Evolutionary conservation across 2,888 invertebrate genomes (phyloP), one percentile per base, ranked within the genome.

Genomic region (Galerucella calmariensis): DNA sequence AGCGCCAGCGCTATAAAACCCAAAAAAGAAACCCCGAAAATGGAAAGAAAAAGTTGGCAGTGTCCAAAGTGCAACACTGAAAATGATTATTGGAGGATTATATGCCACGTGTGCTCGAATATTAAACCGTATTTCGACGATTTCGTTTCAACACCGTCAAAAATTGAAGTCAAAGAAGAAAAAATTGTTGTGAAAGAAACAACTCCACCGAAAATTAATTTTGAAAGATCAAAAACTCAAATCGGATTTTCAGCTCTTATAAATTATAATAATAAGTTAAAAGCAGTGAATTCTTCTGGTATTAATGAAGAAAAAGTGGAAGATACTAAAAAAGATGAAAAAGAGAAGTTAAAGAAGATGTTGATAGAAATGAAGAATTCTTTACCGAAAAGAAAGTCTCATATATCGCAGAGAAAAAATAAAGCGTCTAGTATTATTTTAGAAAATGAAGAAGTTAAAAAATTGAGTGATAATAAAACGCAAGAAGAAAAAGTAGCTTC

Each of bases 361-460:
- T 85, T 94, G 77, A 93, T 93, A 82, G 93, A 94, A 88, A 93
- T 94, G 92, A 94, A 93, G 86, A 91, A 94, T 85, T 93, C 93
- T 12, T 86, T 94, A 75, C 92, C 93, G 0, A 89, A 90, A 79
- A 84, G 89, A 35, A 90, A 90, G 79, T 56, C 56, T 10, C 56
- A 56, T 16, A 81, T 83, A 44, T 62, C 79, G 66, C 78, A 80
- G 77, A 82, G 86, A 79, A 82, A 84, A 75, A 84, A 82, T 75
- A 83, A 80, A 73, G 79, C 85, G 53, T 81, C 83, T 8, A 87
- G 87, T 77, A 81, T 86, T 56, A 86, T 86, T 74, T 80, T 85
- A 58, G 86, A 87, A 79, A 85, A 83, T 67, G 80, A 84, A 0
- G 86, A 87, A 69, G 72, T 73, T 81, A 81, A 24, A 82, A 81